Percentiles rank a stretch among this genome's conserved stretches.
Conservation (phyloP, 1,140 invertebrate genomes). For the Drosophila orena region DNA sequence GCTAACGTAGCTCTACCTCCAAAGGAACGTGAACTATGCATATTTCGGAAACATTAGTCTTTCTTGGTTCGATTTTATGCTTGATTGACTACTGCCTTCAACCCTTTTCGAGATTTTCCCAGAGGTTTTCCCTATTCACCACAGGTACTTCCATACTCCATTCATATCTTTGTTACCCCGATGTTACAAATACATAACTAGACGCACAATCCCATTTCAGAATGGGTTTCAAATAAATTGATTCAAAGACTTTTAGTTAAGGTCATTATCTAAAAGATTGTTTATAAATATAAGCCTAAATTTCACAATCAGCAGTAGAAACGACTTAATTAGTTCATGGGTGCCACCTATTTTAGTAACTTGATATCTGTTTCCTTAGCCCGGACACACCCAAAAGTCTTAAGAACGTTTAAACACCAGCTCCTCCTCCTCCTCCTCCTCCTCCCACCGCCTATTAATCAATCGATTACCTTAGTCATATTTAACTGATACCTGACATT, state of each 20-base stretch:
- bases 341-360: conserved; percentile 14
- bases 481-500: conserved; percentile 53
- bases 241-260: neutral
- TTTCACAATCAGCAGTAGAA: neutral
- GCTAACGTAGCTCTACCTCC: neutral
- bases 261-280: neutral
- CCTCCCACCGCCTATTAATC: conserved; percentile 35
- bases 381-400: conserved; percentile 24
- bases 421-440: neutral
- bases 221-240: neutral
- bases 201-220: too few relatives aligned
- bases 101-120: neutral
- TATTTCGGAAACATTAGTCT: neutral
- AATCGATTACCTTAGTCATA: conserved; percentile 57
- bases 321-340: conserved; percentile 13
- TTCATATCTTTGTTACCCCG: neutral
- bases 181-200: neutral
- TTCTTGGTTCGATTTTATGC: neutral
- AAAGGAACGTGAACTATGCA: neutral
- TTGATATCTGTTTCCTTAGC: conserved; percentile 1
- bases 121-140: neutral
- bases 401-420: conserved; percentile 16
- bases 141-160: conserved; percentile 9
- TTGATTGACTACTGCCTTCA: neutral
- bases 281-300: neutral